Evolutionary conservation across 2,113 vertebrate species (phyloP).

Genomic region (Halichoeres trimaculatus): DNA sequence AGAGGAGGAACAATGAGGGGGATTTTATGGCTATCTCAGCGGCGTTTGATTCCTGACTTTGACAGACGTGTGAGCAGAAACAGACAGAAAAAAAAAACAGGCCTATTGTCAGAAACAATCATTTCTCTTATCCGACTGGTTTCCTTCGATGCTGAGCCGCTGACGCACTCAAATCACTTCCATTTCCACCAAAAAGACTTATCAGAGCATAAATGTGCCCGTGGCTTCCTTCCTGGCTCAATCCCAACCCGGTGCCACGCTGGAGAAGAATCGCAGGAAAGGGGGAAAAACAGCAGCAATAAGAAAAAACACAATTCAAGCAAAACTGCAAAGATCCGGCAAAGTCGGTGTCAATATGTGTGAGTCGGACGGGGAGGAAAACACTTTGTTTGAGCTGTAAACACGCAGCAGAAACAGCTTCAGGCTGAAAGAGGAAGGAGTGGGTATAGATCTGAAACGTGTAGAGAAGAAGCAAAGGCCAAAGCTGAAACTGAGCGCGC

Average conservation of each 20-base stretch:
- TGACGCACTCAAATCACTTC: constrained; percentile 81
- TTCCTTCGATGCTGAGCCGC: constrained; percentile 69
- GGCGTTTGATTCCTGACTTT: constrained; percentile 64
- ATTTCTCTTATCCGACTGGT: constrained; percentile 71
- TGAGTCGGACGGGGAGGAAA: constrained; percentile 12
- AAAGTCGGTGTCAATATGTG: constrained; percentile 31
- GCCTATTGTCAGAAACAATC: constrained; percentile 72
- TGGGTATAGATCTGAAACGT: background rate
- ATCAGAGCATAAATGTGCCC: constrained; percentile 77
- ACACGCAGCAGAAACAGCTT: background rate
- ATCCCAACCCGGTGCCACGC: constrained; percentile 68
- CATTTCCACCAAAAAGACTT: constrained; percentile 82
- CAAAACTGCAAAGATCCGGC: constrained; percentile 54
- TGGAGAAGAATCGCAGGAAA: constrained; percentile 83
- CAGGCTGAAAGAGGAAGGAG: background rate
- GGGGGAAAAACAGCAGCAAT: constrained; percentile 62
- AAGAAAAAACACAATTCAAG: constrained; percentile 65
- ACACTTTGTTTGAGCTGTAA: background rate
- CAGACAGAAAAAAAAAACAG: constrained; percentile 21
- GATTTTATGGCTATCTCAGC: constrained; percentile 56
- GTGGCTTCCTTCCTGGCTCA: constrained; percentile 82
- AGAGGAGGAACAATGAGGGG: constrained; percentile 52
- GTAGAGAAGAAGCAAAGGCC: background rate
- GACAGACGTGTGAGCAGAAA: constrained; percentile 56
- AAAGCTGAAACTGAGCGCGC: too few species aligned